A percentile compares a stretch with the other conserved stretches of the same genome.
phyloP scores from a whole-genome alignment of 2,797 vertebrate genomes.

The Sarcophilus harrisii region DNA sequence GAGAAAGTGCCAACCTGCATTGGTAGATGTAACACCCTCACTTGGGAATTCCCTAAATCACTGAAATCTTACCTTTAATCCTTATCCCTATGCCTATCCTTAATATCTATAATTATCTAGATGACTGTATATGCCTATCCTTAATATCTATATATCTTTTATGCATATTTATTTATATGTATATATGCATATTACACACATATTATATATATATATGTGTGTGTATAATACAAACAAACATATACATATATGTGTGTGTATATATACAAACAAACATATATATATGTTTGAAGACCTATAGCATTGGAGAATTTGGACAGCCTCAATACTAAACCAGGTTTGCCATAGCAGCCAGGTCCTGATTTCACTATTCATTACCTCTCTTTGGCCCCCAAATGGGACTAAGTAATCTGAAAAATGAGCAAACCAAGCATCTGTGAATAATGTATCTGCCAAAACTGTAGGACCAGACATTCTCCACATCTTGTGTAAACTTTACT shows the following conservation, averaged over 20 bases:
- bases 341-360: constrained; percentile 10
- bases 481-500: background rate
- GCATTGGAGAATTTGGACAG: background rate
- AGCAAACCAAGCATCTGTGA: constrained; percentile 8
- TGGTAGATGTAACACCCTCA: background rate
- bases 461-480: constrained; percentile 9
- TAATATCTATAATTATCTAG: background rate
- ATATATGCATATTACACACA: too few relatives aligned
- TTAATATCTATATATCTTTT: background rate
- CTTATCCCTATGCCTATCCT: background rate
- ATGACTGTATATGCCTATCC: background rate
- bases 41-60: background rate
- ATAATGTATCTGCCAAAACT: background rate
- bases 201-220: too few relatives aligned
- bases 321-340: constrained; percentile 1
- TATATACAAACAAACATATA: too few relatives aligned
- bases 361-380: background rate
- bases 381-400: background rate
- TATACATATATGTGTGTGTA: too few relatives aligned
- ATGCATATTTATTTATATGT: too few relatives aligned
- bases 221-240: too few relatives aligned
- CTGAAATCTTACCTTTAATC: background rate
- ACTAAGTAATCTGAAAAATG: constrained; percentile 34
- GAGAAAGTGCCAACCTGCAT: background rate
- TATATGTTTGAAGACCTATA: background rate